Evolutionary conservation across 2,113 vertebrate species (phyloP).

Genomic region (Synodontis membranacea): DNA sequence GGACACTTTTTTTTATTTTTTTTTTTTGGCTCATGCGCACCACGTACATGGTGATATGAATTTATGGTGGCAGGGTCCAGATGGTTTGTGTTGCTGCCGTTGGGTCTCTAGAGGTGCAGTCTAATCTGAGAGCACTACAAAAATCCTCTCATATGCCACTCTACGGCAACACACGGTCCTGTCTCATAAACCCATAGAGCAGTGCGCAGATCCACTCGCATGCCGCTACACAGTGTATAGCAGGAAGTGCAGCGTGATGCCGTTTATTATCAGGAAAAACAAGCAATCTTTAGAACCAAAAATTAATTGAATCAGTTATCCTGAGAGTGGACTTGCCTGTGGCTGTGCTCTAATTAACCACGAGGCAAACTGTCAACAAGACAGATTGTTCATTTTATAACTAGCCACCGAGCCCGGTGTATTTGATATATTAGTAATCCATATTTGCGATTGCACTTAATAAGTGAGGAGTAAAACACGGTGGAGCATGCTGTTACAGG

Average conservation of each 20-base stretch:
- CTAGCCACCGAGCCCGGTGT: background rate
- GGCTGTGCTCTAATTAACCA: slow-evolving; percentile 19
- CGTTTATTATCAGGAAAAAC: background rate
- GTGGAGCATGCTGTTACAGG: background rate
- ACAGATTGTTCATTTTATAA: background rate
- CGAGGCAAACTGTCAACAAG: background rate
- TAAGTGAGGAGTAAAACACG: background rate
- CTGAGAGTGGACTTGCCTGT: background rate
- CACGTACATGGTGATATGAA: background rate
- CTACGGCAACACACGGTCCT: background rate
- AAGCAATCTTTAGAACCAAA: slow-evolving; percentile 3
- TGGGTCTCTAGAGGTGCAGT: slow-evolving; percentile 27
- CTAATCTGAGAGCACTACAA: background rate
- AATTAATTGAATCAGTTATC: background rate
- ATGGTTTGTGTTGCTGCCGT: slow-evolving; percentile 31
- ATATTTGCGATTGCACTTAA: background rate
- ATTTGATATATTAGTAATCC: background rate
- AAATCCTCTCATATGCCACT: background rate
- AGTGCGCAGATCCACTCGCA: background rate
- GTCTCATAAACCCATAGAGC: no score
- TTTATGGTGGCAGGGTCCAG: slow-evolving; percentile 32
- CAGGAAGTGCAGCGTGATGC: background rate
- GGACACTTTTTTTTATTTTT: background rate
- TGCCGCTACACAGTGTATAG: background rate
- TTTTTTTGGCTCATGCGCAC: background rate